A percentile compares a stretch with the other conserved stretches of the same genome.
Evolutionary conservation across 2,113 vertebrate genomes (phyloP).

Genomic region (Microcebus ravelobensis): DNA sequence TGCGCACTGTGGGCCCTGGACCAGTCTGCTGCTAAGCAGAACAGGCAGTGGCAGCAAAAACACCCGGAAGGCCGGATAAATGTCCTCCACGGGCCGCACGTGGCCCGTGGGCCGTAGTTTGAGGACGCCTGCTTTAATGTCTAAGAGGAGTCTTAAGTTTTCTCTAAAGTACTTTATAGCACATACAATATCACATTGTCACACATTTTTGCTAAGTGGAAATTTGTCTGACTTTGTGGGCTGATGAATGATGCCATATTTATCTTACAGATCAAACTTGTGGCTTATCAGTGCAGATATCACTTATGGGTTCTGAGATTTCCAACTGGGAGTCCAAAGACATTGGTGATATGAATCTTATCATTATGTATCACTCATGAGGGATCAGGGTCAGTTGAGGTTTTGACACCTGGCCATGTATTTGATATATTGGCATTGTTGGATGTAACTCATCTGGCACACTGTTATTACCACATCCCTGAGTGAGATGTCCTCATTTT

Average conservation of each 20-base stretch:
- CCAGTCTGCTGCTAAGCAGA: no score
- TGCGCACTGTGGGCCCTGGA: no score
- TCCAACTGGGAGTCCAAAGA: neutral
- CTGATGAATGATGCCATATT: neutral
- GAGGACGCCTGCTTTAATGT: neutral
- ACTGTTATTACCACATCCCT: neutral
- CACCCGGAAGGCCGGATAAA: no score
- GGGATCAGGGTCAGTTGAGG: neutral
- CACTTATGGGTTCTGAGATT: neutral
- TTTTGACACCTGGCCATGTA: neutral
- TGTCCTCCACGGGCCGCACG: no score
- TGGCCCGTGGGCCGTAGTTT: no score
- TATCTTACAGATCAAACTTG: neutral
- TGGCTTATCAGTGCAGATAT: neutral
- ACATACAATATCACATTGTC: neutral
- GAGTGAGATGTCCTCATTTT: constrained; percentile 6
- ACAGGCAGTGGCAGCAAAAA: no score
- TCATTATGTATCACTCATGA: neutral
- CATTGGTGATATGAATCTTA: neutral
- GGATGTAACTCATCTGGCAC: neutral
- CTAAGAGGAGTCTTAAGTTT: neutral
- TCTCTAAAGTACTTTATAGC: neutral
- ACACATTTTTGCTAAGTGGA: neutral
- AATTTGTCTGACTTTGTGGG: constrained; percentile 9
- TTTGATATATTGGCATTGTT: constrained; percentile 1